Percentiles rank a stretch among this genome's conserved stretches.
phyloP scores from a whole-genome alignment of 1,140 invertebrate genomes.

The Aphis gossypii region DNA sequence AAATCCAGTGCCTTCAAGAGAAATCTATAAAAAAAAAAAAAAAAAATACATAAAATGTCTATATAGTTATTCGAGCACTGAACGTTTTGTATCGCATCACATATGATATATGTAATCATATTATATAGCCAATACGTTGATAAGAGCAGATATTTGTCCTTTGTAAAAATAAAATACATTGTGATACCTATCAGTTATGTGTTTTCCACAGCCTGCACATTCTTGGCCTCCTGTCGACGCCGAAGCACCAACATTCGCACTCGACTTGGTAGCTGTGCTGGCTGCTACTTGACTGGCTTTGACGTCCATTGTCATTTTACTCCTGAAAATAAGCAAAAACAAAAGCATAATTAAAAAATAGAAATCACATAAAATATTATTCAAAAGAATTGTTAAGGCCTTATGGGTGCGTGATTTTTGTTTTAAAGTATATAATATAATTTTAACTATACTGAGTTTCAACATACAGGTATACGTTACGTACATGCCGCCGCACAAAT shows the following conservation, averaged over 20 bases:
- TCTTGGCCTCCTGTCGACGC: conserved; percentile 69
- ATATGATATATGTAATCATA: neutral
- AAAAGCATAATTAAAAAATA: neutral
- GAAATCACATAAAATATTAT: neutral
- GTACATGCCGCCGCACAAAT: neutral
- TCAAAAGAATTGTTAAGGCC: neutral
- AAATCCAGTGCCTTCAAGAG: conserved; percentile 82
- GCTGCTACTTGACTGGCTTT: conserved; percentile 63
- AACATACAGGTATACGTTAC: neutral
- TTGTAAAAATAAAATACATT: neutral
- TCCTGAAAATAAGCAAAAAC: neutral
- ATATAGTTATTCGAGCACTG: neutral
- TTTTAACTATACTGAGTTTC: neutral
- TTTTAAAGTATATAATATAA: neutral
- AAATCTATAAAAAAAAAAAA: conserved; percentile 67
- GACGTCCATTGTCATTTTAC: conserved; percentile 68
- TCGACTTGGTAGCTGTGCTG: conserved; percentile 64
- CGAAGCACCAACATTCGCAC: conserved; percentile 62
- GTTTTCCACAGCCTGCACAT: conserved; percentile 85
- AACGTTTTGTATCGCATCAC: neutral
- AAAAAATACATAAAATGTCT: neutral
- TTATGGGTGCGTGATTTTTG: neutral
- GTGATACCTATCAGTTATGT: conserved; percentile 79
- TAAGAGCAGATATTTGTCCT: neutral
- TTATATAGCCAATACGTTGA: neutral